These are phyloP conservation scores for Apteryx mantelli DNA, from an alignment of 2,113 vertebrate genomes.

Conservation along the genomic window DNA sequence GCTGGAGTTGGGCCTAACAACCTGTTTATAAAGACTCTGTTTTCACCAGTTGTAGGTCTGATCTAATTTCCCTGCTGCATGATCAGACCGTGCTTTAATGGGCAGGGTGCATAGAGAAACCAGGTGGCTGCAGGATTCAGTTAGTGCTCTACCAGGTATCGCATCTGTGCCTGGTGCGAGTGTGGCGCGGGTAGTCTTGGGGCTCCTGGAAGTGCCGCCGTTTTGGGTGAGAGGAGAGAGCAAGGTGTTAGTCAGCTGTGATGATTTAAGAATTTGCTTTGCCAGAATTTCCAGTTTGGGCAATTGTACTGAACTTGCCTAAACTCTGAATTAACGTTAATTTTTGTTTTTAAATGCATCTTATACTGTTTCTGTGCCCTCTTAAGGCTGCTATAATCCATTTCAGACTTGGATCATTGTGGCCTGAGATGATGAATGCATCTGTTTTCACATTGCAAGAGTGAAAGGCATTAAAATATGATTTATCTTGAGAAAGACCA, in stretches of 20 bases:
- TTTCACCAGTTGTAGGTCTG: background rate
- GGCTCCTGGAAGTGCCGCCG: background rate
- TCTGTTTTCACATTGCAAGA: background rate
- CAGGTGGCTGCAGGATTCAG: background rate
- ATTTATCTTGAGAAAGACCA: background rate
- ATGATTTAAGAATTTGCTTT: background rate
- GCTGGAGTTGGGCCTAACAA: background rate
- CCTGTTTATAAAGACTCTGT: background rate
- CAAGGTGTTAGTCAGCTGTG: background rate
- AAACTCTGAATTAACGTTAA: background rate
- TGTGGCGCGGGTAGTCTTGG: background rate
- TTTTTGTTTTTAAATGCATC: background rate
- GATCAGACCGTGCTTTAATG: background rate
- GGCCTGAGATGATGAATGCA: background rate
- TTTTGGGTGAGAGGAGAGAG: background rate
- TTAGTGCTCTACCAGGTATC: too few species aligned
- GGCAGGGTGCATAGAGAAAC: accelerated
- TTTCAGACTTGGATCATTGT: background rate
- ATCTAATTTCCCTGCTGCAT: background rate
- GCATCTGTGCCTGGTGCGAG: accelerated
- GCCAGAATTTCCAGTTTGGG: background rate
- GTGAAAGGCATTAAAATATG: background rate
- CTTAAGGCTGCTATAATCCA: background rate
- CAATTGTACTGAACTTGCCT: background rate
- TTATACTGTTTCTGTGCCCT: background rate